A percentile compares a stretch with the other conserved stretches of the same genome.
These are phyloP conservation scores for Drosophila eugracilis DNA, from an alignment of 1,140 invertebrate species.

Conservation along the genomic window DNA sequence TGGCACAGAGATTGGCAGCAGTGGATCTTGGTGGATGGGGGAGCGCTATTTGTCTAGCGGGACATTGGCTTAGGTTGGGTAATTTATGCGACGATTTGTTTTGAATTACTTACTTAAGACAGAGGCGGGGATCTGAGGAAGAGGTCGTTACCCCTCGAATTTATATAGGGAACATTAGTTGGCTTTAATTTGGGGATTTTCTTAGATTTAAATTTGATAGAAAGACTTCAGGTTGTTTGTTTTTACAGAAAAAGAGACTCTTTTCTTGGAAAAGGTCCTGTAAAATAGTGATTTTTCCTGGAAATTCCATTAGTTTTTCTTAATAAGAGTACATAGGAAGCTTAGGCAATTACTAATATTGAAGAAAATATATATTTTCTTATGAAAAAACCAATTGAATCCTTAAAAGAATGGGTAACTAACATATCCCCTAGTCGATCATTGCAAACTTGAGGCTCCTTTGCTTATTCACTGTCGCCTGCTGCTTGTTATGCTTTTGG, in stretches of 20 bases:
- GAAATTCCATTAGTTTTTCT: not conserved
- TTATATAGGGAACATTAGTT: not conserved
- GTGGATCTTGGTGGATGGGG: not conserved
- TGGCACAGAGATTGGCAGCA: not conserved
- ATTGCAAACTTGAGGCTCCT: not conserved
- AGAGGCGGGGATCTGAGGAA: not conserved
- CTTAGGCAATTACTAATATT: too few species aligned
- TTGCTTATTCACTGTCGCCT: constrained; percentile 25
- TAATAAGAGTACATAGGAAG: too few species aligned
- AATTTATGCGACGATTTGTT: constrained; percentile 70
- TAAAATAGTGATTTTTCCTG: not conserved
- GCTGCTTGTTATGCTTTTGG: constrained; percentile 59
- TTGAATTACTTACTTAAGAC: constrained; percentile 42
- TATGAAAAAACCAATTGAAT: too few species aligned
- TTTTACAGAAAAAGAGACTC: too few species aligned
- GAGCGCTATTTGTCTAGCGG: constrained; percentile 57
- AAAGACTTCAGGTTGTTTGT: too few species aligned
- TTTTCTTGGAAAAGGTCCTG: too few species aligned
- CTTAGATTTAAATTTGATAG: too few species aligned
- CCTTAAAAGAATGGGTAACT: not conserved
- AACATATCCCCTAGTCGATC: constrained; percentile 16
- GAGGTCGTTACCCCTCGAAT: not conserved
- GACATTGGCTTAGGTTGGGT: constrained; percentile 49
- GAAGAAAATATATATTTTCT: not conserved
- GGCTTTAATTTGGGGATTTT: too few species aligned